Percentiles rank a stretch among this genome's conserved stretches.
Conservation (phyloP, 2,113 vertebrate species). For the Arvicanthis niloticus region DNA sequence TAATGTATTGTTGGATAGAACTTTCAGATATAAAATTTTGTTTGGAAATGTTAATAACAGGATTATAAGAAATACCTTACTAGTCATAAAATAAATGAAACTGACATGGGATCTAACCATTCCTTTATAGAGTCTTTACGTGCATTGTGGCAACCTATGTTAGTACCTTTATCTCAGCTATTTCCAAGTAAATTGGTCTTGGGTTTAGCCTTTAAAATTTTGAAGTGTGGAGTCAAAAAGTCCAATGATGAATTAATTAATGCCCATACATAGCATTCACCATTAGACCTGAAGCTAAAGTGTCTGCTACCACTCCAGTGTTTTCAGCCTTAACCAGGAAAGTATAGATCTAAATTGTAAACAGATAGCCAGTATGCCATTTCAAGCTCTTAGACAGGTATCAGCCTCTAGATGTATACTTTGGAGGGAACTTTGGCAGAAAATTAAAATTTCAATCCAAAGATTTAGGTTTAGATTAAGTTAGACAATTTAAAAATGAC, state of each 20-base stretch:
- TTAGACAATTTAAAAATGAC: not conserved
- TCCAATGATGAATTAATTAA: not conserved
- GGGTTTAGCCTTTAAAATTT: not conserved
- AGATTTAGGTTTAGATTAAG: not conserved
- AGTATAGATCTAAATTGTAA: not conserved
- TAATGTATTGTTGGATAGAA: not conserved
- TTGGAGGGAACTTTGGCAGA: not conserved
- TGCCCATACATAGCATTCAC: not conserved
- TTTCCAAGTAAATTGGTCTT: not conserved
- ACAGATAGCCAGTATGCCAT: not conserved
- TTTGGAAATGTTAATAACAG: not conserved
- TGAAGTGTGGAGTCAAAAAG: not conserved
- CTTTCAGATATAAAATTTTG: not conserved
- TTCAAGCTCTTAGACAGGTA: not conserved
- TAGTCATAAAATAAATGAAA: not conserved
- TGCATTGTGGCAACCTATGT: not conserved
- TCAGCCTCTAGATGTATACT: not conserved
- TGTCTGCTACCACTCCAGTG: not conserved
- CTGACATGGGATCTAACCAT: not conserved
- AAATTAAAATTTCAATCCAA: not conserved
- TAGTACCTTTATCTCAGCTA: not conserved
- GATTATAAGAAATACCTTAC: not conserved
- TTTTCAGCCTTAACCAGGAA: not conserved
- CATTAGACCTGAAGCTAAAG: not conserved
- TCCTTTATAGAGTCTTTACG: not conserved